Percentiles rank a stretch among this genome's conserved stretches.
Evolutionary conservation across 1,140 invertebrate genomes (phyloP).

Genomic region (Pogonomyrmex californicus): DNA sequence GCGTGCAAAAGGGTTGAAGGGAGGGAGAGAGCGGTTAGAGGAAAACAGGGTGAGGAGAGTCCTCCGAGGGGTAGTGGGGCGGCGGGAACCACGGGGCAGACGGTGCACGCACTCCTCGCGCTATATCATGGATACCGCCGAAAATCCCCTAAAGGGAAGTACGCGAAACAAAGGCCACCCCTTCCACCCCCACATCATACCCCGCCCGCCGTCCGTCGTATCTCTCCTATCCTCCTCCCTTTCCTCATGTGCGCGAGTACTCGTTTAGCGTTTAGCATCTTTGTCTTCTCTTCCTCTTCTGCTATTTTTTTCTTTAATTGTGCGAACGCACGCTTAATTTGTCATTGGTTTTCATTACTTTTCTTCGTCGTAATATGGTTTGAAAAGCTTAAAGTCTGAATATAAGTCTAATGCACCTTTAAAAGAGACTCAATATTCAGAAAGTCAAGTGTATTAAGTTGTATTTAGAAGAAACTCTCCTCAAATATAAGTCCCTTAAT

Average conservation of each 20-base stretch:
- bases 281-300: background rate
- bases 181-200: conserved; percentile 28
- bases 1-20: conserved; percentile 72
- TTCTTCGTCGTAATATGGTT: background rate
- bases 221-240: conserved; percentile 26
- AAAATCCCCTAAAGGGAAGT: conserved; percentile 82
- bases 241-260: conserved; percentile 4
- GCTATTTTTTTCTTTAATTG: conserved; percentile 30
- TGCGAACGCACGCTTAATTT: background rate
- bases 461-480: background rate
- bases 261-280: conserved; percentile 16
- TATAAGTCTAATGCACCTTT: background rate
- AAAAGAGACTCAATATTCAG: background rate
- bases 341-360: background rate
- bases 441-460: background rate
- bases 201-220: background rate
- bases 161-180: conserved; percentile 80
- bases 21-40: conserved; percentile 43
- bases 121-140: conserved; percentile 73
- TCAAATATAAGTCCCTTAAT: background rate
- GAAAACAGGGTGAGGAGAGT: conserved; percentile 20
- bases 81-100: conserved; percentile 60
- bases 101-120: conserved; percentile 71
- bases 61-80: conserved; percentile 35
- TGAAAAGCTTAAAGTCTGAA: background rate